Base-by-base conservation (phyloP, 30 jellyfish, hydroid and myxozoan genomes). In the Turritopsis rubra region DNA sequence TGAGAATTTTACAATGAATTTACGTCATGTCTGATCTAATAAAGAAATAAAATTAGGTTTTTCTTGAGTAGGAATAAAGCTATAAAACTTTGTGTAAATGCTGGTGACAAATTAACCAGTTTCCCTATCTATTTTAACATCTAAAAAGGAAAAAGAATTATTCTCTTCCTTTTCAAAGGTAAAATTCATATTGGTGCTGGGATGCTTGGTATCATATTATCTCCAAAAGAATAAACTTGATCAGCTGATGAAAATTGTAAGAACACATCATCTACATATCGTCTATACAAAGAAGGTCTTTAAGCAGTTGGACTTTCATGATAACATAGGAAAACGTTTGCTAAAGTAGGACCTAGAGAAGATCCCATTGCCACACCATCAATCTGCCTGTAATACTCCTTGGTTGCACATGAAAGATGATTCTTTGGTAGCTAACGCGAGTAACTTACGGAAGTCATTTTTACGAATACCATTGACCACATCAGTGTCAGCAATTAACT, bases 351-450 rank as follows among this genome's bases (percentile, higher is more conserved):
- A n/a, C n/a, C n/a, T n/a, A n/a, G n/a, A n/a, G n/a, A n/a, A n/a
- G n/a, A n/a, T n/a, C n/a, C n/a, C n/a, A n/a, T n/a, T n/a, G 87
- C 87, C 73, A 60, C 73, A 23, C 21, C 73, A 60, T 60, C 73
- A 72, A 72, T 72, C 24, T 72, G 1, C 24, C 80, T 72, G 80
- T 72, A 72, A 25, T 19, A 72, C 30, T 72, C 30, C 18, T 25
- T 25, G n/a, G 24, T 72, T 72, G 80, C 0, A 72, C 24, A 72
- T 25, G 21, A 72, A 25, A 1, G 19, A 72, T 20, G 80, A 72
- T 25, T 21, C 24, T 72, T 72, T 72, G 28, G 80, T 72, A 19
- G 28, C 80, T 21, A 72, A 72, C 18, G 28, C 28, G 24, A 72
- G 80, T 21, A 72, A 25, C 24, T 20, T 72, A 19, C 30, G n/a